Percentiles rank a stretch among this genome's conserved stretches.
These are phyloP conservation scores for Mustela lutreola DNA, from an alignment of 2,113 vertebrate genomes.

Conservation along the genomic window DNA sequence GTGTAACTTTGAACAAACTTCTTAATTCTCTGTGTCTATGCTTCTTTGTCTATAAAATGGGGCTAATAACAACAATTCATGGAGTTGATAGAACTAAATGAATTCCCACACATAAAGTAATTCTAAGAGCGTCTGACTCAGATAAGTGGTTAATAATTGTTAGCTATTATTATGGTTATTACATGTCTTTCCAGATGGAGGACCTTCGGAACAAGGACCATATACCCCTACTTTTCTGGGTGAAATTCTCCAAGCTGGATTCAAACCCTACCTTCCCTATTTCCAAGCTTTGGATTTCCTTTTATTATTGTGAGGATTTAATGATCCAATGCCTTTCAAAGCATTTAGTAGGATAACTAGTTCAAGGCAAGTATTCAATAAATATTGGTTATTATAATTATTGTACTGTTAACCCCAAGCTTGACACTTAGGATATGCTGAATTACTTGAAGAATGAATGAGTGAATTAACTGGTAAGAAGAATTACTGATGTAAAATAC, in stretches of 20 bases:
- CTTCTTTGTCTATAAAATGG: slow-evolving; percentile 28
- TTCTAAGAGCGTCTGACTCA: neutral
- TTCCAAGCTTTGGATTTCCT: neutral
- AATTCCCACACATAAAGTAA: slow-evolving; percentile 28
- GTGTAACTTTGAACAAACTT: neutral
- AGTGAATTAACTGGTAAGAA: neutral
- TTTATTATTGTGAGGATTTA: slow-evolving; percentile 42
- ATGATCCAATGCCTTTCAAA: neutral
- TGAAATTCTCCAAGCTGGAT: neutral
- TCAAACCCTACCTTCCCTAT: neutral
- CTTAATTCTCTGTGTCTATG: neutral
- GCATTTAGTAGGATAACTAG: neutral
- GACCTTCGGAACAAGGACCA: neutral
- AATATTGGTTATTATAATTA: neutral
- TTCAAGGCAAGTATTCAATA: neutral
- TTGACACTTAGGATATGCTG: neutral
- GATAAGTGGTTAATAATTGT: neutral
- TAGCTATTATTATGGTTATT: neutral
- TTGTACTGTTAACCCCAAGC: neutral
- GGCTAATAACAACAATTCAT: neutral
- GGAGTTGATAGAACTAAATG: neutral
- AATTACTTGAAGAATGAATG: slow-evolving; percentile 26
- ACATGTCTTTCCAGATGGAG: neutral
- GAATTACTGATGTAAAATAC: neutral
- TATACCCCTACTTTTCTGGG: neutral